phyloP scores from a whole-genome alignment of 2,797 vertebrate species.

The Onychomys leucogaster region DNA sequence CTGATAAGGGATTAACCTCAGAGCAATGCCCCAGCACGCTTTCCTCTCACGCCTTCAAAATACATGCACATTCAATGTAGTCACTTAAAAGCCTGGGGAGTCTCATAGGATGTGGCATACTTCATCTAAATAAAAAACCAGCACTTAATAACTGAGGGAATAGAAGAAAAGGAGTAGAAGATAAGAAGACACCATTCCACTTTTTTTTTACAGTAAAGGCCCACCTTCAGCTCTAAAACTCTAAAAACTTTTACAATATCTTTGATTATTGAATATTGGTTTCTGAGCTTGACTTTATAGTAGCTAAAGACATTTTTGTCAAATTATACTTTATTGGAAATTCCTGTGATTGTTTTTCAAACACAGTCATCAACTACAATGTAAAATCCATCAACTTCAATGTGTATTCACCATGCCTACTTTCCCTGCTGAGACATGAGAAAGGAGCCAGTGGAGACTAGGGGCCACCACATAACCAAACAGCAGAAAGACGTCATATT shows the following conservation, averaged over 20 bases:
- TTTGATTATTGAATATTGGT: slow-evolving; percentile 13
- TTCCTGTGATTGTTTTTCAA: background rate
- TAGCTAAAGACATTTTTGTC: background rate
- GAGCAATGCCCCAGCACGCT: background rate
- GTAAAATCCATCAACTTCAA: background rate
- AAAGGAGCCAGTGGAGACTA: background rate
- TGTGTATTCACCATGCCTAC: background rate
- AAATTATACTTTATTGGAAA: background rate
- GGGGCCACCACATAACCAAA: background rate
- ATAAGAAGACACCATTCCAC: background rate
- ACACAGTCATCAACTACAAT: too few species aligned
- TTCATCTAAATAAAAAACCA: background rate
- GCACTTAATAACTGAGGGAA: background rate
- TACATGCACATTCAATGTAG: background rate
- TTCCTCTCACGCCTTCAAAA: background rate
- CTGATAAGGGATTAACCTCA: background rate
- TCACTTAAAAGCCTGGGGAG: background rate
- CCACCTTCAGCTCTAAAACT: background rate
- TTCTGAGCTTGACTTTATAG: background rate
- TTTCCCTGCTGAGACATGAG: background rate
- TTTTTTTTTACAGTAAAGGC: background rate
- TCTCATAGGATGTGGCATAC: background rate
- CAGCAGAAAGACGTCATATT: background rate
- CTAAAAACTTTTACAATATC: background rate
- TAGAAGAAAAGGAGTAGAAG: background rate